These are phyloP conservation scores for Temnothorax curvispinosus DNA, from an alignment of 1,140 invertebrate genomes.

Conservation along the genomic window DNA sequence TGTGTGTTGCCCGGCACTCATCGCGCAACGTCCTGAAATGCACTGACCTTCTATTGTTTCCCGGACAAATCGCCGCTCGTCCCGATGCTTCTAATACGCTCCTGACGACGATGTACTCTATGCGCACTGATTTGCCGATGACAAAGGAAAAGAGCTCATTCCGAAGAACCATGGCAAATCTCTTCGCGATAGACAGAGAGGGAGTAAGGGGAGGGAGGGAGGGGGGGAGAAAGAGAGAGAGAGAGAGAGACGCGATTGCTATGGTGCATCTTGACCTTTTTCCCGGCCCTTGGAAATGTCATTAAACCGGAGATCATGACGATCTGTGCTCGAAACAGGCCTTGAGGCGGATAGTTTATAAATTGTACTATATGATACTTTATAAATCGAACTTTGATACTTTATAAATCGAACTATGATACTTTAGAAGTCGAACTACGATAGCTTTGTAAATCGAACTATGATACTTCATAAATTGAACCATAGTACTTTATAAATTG, in stretches of 20 bases:
- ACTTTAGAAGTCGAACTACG: no score
- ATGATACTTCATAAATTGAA: neutral
- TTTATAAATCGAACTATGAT: neutral
- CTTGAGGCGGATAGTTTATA: slow-evolving; percentile 11
- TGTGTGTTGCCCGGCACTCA: neutral
- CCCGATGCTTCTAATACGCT: slow-evolving; percentile 52
- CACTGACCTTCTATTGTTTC: slow-evolving; percentile 77
- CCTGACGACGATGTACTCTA: slow-evolving; percentile 37
- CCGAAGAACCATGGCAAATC: slow-evolving; percentile 56
- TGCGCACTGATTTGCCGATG: slow-evolving; percentile 62
- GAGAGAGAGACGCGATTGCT: slow-evolving; percentile 10
- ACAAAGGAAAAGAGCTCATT: slow-evolving; percentile 49
- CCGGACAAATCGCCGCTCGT: slow-evolving; percentile 65
- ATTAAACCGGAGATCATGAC: slow-evolving; percentile 66
- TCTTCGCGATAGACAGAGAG: neutral
- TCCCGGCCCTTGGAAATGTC: slow-evolving; percentile 70
- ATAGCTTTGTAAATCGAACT: neutral
- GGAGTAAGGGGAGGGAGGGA: neutral
- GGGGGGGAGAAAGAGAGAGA: neutral
- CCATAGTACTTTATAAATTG: neutral
- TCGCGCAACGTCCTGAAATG: slow-evolving; percentile 68
- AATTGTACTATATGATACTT: no score
- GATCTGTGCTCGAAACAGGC: slow-evolving; percentile 54
- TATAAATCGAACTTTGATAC: no score
- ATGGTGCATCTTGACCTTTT: slow-evolving; percentile 72